These are phyloP conservation scores for Cataglyphis hispanica DNA, from an alignment of 1,140 invertebrate species.

Conservation along the genomic window DNA sequence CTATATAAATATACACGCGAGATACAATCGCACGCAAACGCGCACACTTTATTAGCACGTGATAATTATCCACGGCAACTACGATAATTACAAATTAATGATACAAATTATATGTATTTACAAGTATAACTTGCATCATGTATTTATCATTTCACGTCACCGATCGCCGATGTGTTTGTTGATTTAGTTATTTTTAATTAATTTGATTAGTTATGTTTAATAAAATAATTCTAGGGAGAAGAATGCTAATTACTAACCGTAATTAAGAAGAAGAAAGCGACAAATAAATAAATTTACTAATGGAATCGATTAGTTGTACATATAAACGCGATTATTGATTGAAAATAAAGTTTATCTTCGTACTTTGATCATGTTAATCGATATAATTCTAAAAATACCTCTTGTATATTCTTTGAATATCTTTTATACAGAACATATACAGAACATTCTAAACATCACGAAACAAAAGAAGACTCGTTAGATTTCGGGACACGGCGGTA, in stretches of 20 bases:
- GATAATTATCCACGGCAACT: not conserved
- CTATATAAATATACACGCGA: not conserved
- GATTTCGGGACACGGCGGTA: not conserved
- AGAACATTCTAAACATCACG: too few species aligned
- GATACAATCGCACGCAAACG: not conserved
- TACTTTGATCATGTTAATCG: not conserved
- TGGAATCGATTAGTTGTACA: conserved; percentile 22
- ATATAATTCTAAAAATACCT: not conserved
- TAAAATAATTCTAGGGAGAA: too few species aligned
- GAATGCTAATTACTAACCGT: too few species aligned
- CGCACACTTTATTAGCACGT: not conserved
- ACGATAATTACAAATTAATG: conserved; percentile 25
- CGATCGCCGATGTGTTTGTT: not conserved
- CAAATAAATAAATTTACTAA: not conserved
- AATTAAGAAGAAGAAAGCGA: not conserved
- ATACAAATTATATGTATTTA: conserved; percentile 33
- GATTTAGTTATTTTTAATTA: conserved; percentile 1
- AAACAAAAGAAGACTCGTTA: not conserved
- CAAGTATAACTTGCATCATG: conserved; percentile 19
- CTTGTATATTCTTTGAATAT: too few species aligned
- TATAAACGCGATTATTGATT: not conserved
- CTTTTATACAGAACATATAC: not conserved
- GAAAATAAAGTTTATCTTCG: conserved; percentile 3
- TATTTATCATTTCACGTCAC: conserved; percentile 10
- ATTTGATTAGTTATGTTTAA: not conserved